Evolutionary conservation across 2,113 vertebrate species (phyloP).

Genomic region (Reinhardtius hippoglossoides): DNA sequence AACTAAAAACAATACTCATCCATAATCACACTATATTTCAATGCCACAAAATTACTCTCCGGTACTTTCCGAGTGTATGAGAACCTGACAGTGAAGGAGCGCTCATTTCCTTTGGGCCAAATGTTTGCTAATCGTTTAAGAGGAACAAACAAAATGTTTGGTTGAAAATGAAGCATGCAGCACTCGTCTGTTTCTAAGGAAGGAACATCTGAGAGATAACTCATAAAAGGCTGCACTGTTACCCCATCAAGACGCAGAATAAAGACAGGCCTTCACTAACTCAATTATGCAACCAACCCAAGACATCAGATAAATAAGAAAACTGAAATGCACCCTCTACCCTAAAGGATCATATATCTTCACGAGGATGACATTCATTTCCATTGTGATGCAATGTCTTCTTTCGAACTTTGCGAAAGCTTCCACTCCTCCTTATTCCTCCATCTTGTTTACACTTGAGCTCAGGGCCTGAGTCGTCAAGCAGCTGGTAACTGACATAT

Average conservation of each 20-base stretch:
- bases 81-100: constrained; percentile 9
- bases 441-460: too few relatives aligned
- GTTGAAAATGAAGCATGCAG: neutral
- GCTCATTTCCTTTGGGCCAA: constrained; percentile 13
- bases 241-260: constrained; percentile 22
- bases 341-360: constrained; percentile 20
- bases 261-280: constrained; percentile 23
- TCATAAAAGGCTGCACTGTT: constrained; percentile 40
- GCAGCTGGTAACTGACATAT: too few relatives aligned
- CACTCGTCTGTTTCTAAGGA: constrained; percentile 13
- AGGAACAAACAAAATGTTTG: too few relatives aligned
- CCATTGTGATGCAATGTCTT: neutral
- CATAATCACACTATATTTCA: neutral
- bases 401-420: too few relatives aligned
- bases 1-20: neutral
- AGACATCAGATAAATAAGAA: constrained; percentile 11
- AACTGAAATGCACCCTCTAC: neutral
- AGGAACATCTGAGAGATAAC: constrained; percentile 21
- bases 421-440: too few relatives aligned
- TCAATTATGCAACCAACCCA: constrained; percentile 42
- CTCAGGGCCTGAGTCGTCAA: too few relatives aligned
- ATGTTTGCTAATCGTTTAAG: constrained; percentile 1
- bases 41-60: constrained; percentile 9
- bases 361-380: constrained; percentile 2
- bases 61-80: constrained; percentile 19